These are phyloP conservation scores for Sebastes steindachneri DNA, from an alignment of 2,797 vertebrate species.

Conservation along the genomic window DNA sequence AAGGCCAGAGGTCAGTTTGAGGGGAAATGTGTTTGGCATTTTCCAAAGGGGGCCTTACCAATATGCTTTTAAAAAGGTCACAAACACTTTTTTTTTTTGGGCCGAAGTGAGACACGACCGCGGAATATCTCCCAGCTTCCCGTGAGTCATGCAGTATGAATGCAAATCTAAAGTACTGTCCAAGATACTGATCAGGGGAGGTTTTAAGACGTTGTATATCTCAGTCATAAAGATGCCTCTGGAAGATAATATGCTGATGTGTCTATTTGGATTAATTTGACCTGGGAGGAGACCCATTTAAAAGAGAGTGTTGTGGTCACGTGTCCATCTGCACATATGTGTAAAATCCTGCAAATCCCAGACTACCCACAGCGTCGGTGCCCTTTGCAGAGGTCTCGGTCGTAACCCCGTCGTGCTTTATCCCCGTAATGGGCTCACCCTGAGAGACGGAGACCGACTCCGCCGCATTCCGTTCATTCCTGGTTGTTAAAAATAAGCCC, in stretches of 20 bases:
- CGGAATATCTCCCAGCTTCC: not conserved
- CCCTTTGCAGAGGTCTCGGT: slow-evolving; percentile 54
- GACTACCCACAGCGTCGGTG: slow-evolving; percentile 47
- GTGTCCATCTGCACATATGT: slow-evolving; percentile 19
- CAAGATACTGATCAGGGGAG: slow-evolving; percentile 37
- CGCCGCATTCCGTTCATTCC: slow-evolving; percentile 75
- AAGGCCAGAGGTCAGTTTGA: slow-evolving; percentile 57
- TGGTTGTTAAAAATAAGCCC: slow-evolving; percentile 59
- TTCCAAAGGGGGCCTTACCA: slow-evolving; percentile 1
- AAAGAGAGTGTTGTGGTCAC: not conserved
- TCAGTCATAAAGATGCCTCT: slow-evolving; percentile 52
- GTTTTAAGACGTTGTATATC: slow-evolving; percentile 34
- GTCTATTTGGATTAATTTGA: slow-evolving; percentile 7
- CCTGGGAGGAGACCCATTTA: not conserved
- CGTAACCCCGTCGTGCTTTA: slow-evolving; percentile 66
- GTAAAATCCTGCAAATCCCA: slow-evolving; percentile 37
- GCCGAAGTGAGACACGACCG: not conserved
- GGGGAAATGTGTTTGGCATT: slow-evolving; percentile 60
- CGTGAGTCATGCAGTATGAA: slow-evolving; percentile 47
- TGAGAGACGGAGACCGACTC: slow-evolving; percentile 34
- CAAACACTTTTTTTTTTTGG: not conserved
- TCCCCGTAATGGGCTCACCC: slow-evolving; percentile 59
- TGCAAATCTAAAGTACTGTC: slow-evolving; percentile 25
- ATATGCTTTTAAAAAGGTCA: slow-evolving; percentile 18
- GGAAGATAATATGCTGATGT: slow-evolving; percentile 7